These are phyloP conservation scores for Tridacna gigas DNA, from an alignment of 2,888 invertebrate genomes.

Conservation along the genomic window DNA sequence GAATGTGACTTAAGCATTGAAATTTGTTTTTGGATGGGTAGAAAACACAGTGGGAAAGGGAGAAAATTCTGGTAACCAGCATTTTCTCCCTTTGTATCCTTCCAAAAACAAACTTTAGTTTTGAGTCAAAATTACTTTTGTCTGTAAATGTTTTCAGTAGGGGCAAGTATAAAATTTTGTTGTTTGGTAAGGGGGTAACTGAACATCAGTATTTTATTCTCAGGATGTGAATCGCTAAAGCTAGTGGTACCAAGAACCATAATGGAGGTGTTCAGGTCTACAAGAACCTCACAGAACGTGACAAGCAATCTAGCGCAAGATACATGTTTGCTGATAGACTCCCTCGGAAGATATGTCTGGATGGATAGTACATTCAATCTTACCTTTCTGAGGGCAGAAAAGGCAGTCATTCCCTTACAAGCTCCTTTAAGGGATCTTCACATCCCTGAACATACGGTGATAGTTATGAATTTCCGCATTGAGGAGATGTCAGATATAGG, in stretches of 20 bases:
- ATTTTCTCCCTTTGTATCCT: too few species aligned
- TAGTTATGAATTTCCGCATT: constrained; percentile 89
- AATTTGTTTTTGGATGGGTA: too few species aligned
- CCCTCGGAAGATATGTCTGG: constrained; percentile 65
- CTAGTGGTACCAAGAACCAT: constrained; percentile 48
- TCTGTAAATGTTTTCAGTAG: too few species aligned
- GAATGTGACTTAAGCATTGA: too few species aligned
- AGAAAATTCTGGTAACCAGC: too few species aligned
- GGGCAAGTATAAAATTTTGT: too few species aligned
- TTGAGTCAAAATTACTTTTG: too few species aligned
- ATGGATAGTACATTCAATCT: constrained; percentile 64
- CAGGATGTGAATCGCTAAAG: constrained; percentile 55
- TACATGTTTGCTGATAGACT: constrained; percentile 64
- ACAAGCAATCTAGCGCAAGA: constrained; percentile 34
- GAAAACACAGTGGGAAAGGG: too few species aligned
- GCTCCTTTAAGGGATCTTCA: constrained; percentile 57
- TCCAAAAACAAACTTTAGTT: too few species aligned
- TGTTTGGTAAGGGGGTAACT: too few species aligned
- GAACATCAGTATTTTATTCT: neutral
- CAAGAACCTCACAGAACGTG: neutral
- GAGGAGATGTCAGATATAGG: constrained; percentile 91
- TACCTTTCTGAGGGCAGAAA: constrained; percentile 67
- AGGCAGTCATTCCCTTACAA: constrained; percentile 86
- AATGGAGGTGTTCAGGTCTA: constrained; percentile 17
- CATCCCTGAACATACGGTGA: constrained; percentile 64